Conservation (phyloP, 2,113 vertebrate species). For the Oenanthe oenanthe region DNA sequence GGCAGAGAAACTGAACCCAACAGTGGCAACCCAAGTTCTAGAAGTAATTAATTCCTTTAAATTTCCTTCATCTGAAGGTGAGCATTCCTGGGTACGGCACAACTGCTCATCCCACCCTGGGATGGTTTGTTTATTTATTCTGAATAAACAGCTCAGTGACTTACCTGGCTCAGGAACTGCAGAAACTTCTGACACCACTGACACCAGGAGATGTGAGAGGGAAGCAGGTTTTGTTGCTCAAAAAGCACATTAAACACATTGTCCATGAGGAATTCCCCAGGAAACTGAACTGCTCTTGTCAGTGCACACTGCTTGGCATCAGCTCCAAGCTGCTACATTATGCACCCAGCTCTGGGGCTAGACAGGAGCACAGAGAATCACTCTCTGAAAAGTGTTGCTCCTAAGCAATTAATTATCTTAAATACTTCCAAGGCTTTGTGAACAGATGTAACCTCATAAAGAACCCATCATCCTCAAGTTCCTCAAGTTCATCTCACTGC, state of each 20-base stretch:
- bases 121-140: no score
- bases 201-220: background rate
- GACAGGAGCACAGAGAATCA: background rate
- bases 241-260: background rate
- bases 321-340: background rate
- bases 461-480: constrained; percentile 6
- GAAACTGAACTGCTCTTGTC: background rate
- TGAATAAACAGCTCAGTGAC: rapidly evolving
- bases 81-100: rapidly evolving
- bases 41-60: background rate
- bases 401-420: constrained; percentile 21
- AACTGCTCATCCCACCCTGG: no score
- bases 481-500: background rate
- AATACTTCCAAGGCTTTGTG: background rate
- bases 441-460: background rate
- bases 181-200: background rate
- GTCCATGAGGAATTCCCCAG: background rate
- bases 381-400: background rate
- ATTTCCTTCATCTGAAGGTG: background rate
- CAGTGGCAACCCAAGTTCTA: background rate
- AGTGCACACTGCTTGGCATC: background rate
- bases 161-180: background rate
- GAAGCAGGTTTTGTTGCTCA: background rate
- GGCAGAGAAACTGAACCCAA: background rate
- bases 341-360: background rate